Evolutionary conservation across 2,797 vertebrate genomes (phyloP).

Genomic region (Cichlasoma orientale): DNA sequence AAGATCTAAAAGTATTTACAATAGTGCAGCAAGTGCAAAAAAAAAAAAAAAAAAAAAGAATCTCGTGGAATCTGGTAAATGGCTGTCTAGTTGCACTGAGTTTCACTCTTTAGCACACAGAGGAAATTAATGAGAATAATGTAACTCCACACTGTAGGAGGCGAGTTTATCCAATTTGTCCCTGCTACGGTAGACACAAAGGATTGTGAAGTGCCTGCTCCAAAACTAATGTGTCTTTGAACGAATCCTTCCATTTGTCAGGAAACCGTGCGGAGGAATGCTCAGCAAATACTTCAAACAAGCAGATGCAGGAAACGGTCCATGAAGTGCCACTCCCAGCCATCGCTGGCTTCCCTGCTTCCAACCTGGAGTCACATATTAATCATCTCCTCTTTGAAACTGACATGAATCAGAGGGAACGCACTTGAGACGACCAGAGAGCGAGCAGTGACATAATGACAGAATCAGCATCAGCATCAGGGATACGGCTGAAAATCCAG

Average conservation of each 20-base stretch:
- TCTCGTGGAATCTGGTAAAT: not conserved
- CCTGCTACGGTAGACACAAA: slow-evolving; percentile 53
- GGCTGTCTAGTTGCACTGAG: slow-evolving; percentile 24
- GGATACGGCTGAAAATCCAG: slow-evolving; percentile 35
- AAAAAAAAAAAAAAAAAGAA: not conserved
- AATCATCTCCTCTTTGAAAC: slow-evolving; percentile 63
- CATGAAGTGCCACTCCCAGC: slow-evolving; percentile 60
- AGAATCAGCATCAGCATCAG: slow-evolving; percentile 41
- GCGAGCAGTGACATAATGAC: slow-evolving; percentile 32
- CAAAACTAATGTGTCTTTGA: slow-evolving; percentile 63
- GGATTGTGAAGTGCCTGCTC: slow-evolving; percentile 62
- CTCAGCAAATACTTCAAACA: slow-evolving; percentile 75
- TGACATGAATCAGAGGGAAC: slow-evolving; percentile 55
- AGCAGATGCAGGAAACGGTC: slow-evolving; percentile 58
- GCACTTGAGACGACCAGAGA: slow-evolving; percentile 38
- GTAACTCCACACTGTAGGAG: slow-evolving; percentile 43
- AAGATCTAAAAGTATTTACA: slow-evolving; percentile 23
- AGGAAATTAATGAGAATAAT: slow-evolving; percentile 62
- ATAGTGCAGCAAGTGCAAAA: slow-evolving; percentile 20
- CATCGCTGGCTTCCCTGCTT: slow-evolving; percentile 39
- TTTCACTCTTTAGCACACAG: slow-evolving; percentile 47
- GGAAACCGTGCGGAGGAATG: slow-evolving; percentile 55
- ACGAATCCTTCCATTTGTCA: slow-evolving; percentile 57
- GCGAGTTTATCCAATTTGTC: slow-evolving; percentile 57
- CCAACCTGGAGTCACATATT: slow-evolving; percentile 60